Base-by-base conservation (phyloP, 2,888 invertebrate species). In the Ganaspis brasiliensis region DNA sequence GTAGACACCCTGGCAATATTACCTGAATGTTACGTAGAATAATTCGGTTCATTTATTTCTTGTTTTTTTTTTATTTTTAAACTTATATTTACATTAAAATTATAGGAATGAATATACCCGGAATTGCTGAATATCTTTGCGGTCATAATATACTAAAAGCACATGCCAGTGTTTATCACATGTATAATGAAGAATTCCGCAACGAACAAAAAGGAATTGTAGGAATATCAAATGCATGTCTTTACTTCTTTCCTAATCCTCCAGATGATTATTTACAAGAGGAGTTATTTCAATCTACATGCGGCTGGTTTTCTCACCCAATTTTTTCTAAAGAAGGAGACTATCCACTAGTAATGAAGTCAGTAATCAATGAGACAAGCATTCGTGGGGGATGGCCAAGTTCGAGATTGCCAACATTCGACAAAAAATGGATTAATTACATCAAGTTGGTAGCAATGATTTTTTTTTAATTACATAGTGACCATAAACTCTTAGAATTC, bases 161-260 rank as follows among this genome's bases (percentile, higher is more conserved):
- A n/a, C n/a, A n/a, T n/a, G n/a, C n/a, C n/a, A n/a, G n/a, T n/a
- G n/a, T n/a, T n/a, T n/a, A n/a, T n/a, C n/a, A n/a, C n/a, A n/a
- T n/a, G n/a, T n/a, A n/a, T 83, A 92, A 94, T 45, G 89, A 92
- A 9, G 92, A 93, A 75, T 96, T 94, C 87, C 93, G 94, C 73
- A 87, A 92, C 19, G 84, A 88, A 12, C 93, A 93, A 82, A 92
- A 93, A 84, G 95, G 95, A 92, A 89, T 90, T 75, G 83, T 88
- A n/a, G 87, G 87, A 2, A 76, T 84, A 37, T 1, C 78, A 6
- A 67, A 79, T n/a, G 14, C 40, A 10, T 12, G n/a, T 3, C 79
- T 6, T 1, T 80, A 80, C 6, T 79, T 75, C 52, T 84, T 85
- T 14, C 78, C 87, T 0, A 85, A 83, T 52, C 52, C 77, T 19